Base-by-base conservation (phyloP, 2,888 invertebrate species). In the Mechanitis mazaeus region DNA sequence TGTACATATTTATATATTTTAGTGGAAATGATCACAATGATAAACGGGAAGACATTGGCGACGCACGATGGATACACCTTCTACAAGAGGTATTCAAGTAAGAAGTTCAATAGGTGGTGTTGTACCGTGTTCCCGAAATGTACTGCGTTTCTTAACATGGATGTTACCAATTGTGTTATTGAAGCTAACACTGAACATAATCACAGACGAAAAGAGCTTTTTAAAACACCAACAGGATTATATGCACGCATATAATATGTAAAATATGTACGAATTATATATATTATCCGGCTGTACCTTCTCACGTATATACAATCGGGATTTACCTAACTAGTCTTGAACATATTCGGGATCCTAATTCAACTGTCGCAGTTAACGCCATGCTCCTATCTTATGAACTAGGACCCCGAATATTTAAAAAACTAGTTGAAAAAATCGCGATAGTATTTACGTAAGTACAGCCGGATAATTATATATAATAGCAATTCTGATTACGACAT, bases 111-210 rank as follows among this genome's bases (percentile, higher is more conserved):
- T n/a, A 69, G 67, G 7, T 79, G 79, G 77, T 64, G 63, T 33
- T 80, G 79, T 56, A 78, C 77, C 0, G 59, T 63, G 5, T 66
- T 61, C n/a, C 65, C 71, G 2, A 69, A 64, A 33, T 71, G 69
- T 61, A 42, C 50, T 33, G 67, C 67, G 9, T 64, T 56, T 38
- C 42, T 68, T 6, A 60, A 63, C 20, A 59, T 69, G 1, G 65
- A 68, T 45, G 55, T 56, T 3, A 42, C 65, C 11, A 53, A 66
- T 55, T 5, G 28, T 3, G 56, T 69, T 6, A n/a, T 42, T 33
- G 62, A 58, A 3, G 58, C 58, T n/a, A 38, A 58, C 3, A 58
- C 58, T 2, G 53, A 35, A 31, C 71, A 71, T 53, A 63, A 60
- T 7, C 71, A 71, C 12, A 6, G 4, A 1, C 54, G 35, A 9